Percentiles rank a stretch among this genome's conserved stretches.
phyloP scores from a whole-genome alignment of 2,888 invertebrate species.

The Drosophila rellima region DNA sequence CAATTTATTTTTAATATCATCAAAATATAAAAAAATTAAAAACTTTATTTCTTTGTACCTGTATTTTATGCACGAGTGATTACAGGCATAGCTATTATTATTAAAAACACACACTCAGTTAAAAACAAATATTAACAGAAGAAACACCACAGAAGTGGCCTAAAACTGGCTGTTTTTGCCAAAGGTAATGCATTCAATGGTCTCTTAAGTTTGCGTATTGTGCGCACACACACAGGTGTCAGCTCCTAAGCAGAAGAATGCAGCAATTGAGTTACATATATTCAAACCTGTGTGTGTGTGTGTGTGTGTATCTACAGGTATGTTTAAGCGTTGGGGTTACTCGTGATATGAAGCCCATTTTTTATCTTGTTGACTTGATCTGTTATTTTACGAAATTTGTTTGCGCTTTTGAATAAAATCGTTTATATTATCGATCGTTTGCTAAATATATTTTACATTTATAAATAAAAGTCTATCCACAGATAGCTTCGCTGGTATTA shows the following conservation, averaged over 20 bases:
- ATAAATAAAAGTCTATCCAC: neutral
- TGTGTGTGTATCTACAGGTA: constrained; percentile 12
- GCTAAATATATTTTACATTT: neutral
- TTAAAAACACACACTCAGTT: constrained; percentile 39
- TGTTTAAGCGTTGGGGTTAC: constrained; percentile 49
- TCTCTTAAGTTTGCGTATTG: constrained; percentile 25
- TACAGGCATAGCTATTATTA: constrained; percentile 38
- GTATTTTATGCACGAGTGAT: constrained; percentile 29
- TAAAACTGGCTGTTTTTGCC: constrained; percentile 46
- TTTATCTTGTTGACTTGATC: neutral
- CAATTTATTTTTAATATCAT: neutral
- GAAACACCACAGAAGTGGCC: constrained; percentile 40
- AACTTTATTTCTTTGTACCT: constrained; percentile 24
- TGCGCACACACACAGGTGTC: constrained; percentile 39
- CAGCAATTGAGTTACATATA: constrained; percentile 51
- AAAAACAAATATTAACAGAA: constrained; percentile 48
- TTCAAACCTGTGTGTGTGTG: constrained; percentile 11
- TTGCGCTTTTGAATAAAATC: neutral
- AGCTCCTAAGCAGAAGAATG: constrained; percentile 52
- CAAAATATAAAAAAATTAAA: neutral
- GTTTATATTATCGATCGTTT: neutral
- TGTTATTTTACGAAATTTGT: neutral
- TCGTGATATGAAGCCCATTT: constrained; percentile 35
- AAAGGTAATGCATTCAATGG: constrained; percentile 45
- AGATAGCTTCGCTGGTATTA: neutral